Evolutionary conservation across 2,113 vertebrate species (phyloP).

Genomic region (Festucalex cinctus): DNA sequence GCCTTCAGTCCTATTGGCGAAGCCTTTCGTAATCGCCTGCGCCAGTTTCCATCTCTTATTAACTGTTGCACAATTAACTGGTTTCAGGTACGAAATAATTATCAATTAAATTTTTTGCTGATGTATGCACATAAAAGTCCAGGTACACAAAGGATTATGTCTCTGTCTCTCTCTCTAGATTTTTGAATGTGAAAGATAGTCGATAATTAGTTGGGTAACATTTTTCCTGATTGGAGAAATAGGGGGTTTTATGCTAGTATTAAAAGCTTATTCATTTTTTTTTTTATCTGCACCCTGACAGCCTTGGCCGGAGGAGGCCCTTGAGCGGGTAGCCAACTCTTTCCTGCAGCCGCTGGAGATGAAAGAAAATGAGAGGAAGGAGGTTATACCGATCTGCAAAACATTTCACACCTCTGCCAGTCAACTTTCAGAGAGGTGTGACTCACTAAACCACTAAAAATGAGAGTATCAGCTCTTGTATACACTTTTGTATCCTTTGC

Average conservation of each 20-base stretch:
- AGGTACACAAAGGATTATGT: neutral
- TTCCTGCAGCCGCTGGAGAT: slow-evolving; percentile 87
- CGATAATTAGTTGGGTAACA: too few species aligned
- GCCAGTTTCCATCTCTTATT: slow-evolving; percentile 94
- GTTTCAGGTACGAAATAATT: slow-evolving; percentile 82
- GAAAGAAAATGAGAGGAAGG: slow-evolving; percentile 76
- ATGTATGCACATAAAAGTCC: neutral
- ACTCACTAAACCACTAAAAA: neutral
- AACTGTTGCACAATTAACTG: slow-evolving; percentile 98
- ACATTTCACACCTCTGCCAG: slow-evolving; percentile 89
- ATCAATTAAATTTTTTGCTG: neutral
- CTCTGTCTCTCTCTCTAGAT: too few species aligned
- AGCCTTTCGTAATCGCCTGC: slow-evolving; percentile 87
- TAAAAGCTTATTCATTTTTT: neutral
- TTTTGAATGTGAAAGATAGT: too few species aligned
- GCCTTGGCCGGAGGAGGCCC: slow-evolving; percentile 96
- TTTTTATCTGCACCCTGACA: slow-evolving; percentile 50
- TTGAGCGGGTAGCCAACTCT: slow-evolving; percentile 88
- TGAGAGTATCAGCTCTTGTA: neutral
- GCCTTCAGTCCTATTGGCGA: slow-evolving; percentile 95
- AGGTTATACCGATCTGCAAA: slow-evolving; percentile 89
- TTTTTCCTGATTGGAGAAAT: neutral
- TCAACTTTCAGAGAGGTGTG: slow-evolving; percentile 82
- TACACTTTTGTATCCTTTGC: slow-evolving; percentile 14
- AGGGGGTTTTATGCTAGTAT: neutral